These are phyloP conservation scores for Yoshiicerus persimilis DNA, from an alignment of 1,140 invertebrate genomes.

Conservation along the genomic window DNA sequence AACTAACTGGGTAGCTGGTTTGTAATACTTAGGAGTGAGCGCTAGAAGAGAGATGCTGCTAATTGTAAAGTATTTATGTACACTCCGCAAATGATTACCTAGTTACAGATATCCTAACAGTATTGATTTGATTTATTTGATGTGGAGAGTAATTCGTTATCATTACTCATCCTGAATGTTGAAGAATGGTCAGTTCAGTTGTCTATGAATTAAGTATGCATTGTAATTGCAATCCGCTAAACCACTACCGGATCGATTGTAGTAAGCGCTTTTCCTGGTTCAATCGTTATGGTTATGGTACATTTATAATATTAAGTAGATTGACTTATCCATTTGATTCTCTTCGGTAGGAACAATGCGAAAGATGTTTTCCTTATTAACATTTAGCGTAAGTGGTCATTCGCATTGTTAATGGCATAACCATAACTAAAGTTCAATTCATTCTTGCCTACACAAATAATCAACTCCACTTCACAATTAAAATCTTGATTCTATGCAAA, in stretches of 20 bases:
- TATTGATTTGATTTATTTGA: background rate
- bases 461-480: background rate
- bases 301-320: background rate
- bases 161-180: background rate
- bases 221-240: background rate
- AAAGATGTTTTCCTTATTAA: background rate
- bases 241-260: background rate
- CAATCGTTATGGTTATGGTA: too few relatives aligned
- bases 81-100: background rate
- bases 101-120: background rate
- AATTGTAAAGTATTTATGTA: background rate
- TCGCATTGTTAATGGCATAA: background rate
- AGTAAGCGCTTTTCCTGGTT: background rate
- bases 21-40: too few relatives aligned
- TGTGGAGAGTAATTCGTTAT: background rate
- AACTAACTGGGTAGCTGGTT: background rate
- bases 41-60: too few relatives aligned
- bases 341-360: background rate
- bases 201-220: background rate
- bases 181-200: background rate
- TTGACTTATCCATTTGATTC: background rate
- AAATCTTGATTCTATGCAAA: background rate
- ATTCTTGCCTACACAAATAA: background rate
- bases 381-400: background rate
- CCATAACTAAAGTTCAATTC: background rate